These are phyloP conservation scores for Chunga burmeisteri DNA, from an alignment of 2,113 vertebrate species.

Conservation along the genomic window DNA sequence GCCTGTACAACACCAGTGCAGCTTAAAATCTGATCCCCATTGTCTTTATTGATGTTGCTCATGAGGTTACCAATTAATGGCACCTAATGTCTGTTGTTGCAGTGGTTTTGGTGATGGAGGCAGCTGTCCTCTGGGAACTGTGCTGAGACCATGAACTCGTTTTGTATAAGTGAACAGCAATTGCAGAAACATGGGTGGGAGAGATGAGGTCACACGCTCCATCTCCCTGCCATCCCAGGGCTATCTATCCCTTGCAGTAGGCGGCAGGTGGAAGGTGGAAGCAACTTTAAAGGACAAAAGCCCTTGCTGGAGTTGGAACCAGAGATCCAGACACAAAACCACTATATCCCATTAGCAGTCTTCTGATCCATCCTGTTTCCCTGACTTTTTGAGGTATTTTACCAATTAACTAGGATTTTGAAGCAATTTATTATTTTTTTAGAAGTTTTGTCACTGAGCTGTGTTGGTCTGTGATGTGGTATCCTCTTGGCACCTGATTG, in stretches of 20 bases:
- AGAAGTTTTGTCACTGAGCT: neutral
- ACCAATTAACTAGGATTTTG: neutral
- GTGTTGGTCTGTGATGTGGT: neutral
- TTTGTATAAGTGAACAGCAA: conserved; percentile 49
- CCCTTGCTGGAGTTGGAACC: neutral
- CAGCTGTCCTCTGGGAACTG: conserved; percentile 34
- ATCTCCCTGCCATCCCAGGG: neutral
- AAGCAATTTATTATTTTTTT: neutral
- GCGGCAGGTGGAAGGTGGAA: neutral
- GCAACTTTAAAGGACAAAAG: neutral
- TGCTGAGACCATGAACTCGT: conserved; percentile 23
- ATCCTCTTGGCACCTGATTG: neutral
- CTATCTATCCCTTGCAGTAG: neutral
- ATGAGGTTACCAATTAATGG: conserved; percentile 61
- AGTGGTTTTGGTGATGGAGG: conserved; percentile 38
- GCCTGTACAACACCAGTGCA: neutral
- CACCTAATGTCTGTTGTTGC: conserved; percentile 37
- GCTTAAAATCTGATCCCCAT: neutral
- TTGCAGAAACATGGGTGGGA: neutral
- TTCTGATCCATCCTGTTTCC: neutral
- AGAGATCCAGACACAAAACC: neutral
- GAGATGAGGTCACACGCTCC: neutral
- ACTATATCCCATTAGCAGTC: neutral
- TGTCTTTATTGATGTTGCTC: conserved; percentile 28
- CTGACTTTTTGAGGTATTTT: neutral